A percentile compares a stretch with the other conserved stretches of the same genome.
Conservation (phyloP, 2,113 vertebrate species). For the Aptenodytes patagonicus region DNA sequence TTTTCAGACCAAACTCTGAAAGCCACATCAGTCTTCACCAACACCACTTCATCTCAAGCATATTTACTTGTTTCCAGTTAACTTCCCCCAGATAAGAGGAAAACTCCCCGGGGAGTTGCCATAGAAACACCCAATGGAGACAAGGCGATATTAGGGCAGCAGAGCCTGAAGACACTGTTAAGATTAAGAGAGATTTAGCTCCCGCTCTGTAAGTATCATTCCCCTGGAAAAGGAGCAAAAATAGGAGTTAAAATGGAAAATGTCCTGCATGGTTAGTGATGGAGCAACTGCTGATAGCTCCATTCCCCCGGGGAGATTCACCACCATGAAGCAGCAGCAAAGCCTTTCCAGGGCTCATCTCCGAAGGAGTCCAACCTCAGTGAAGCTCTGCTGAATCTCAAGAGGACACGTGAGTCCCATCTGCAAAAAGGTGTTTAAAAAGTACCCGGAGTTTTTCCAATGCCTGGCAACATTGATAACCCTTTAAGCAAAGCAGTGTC, state of each 20-base stretch:
- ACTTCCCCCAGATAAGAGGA: constrained; percentile 39
- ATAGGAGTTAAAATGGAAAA: not conserved
- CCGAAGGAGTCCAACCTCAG: not conserved
- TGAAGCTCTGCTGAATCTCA: not conserved
- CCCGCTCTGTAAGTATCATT: not conserved
- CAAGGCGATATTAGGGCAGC: not conserved
- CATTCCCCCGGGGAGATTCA: not conserved
- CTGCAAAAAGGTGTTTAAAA: not conserved
- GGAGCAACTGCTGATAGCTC: not conserved
- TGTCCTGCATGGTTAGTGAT: not conserved
- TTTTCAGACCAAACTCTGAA: not conserved
- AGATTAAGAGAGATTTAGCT: constrained; percentile 5
- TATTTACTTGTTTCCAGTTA: constrained; percentile 48
- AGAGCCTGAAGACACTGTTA: not conserved
- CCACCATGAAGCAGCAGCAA: not conserved
- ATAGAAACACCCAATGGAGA: constrained; percentile 9
- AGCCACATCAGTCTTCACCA: not conserved
- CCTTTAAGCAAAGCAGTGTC: constrained; percentile 5
- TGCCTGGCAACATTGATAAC: not conserved
- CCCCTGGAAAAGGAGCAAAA: not conserved
- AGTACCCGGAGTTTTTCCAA: not conserved
- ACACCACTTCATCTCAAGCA: constrained; percentile 1
- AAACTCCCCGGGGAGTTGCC: constrained; percentile 11
- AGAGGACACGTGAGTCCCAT: not conserved
- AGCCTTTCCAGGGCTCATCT: not conserved